A percentile compares a stretch with the other conserved stretches of the same genome.
These are phyloP conservation scores for Lates japonicus DNA, from an alignment of 2,797 vertebrate species.

Conservation along the genomic window DNA sequence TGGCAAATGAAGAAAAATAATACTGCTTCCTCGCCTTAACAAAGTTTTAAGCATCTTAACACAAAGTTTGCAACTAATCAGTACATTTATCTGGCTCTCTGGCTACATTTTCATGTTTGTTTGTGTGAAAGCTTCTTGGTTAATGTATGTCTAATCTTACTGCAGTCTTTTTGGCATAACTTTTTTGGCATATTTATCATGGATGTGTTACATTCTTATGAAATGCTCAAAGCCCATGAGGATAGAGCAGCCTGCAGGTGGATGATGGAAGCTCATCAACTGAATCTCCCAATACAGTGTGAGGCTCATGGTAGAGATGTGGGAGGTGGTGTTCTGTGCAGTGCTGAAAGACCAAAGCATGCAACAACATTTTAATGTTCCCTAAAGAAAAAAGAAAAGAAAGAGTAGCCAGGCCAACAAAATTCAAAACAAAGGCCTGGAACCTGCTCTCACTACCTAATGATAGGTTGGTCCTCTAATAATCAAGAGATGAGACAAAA, in stretches of 20 bases:
- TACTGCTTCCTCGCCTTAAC: slow-evolving; percentile 21
- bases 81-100: slow-evolving; percentile 6
- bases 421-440: background rate
- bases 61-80: slow-evolving; percentile 31
- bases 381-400: too few species aligned
- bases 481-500: background rate
- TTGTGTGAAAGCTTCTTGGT: background rate
- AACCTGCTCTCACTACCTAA: background rate
- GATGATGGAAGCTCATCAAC: slow-evolving; percentile 17
- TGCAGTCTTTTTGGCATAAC: background rate
- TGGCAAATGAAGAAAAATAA: slow-evolving; percentile 47
- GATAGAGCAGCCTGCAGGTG: slow-evolving; percentile 13
- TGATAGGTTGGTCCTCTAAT: background rate
- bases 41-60: slow-evolving; percentile 14
- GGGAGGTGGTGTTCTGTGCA: background rate
- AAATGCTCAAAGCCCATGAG: background rate
- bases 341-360: slow-evolving; percentile 6
- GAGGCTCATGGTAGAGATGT: slow-evolving; percentile 11
- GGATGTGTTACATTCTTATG: slow-evolving; percentile 2
- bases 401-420: too few species aligned
- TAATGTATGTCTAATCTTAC: background rate
- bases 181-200: background rate
- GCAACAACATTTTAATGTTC: slow-evolving; percentile 15
- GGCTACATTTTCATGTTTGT: background rate
- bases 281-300: slow-evolving; percentile 12